Evolutionary conservation across 2,888 invertebrate genomes (phyloP).

Genomic region (Laspeyria flexula): DNA sequence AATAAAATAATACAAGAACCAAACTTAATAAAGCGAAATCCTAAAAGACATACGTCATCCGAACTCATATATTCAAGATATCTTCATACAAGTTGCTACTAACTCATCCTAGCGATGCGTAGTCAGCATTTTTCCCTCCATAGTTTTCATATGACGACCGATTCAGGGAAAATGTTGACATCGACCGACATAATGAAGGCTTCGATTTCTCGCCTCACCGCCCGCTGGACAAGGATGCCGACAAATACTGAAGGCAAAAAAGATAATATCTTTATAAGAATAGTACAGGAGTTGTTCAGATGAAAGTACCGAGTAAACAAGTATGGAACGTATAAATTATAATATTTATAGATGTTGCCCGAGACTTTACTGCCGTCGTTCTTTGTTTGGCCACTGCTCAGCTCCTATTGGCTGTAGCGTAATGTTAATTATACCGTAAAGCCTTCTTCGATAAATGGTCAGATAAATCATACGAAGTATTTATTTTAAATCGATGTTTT

Average conservation of each 20-base stretch:
- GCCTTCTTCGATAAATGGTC: no score
- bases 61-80: no score
- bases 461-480: no score
- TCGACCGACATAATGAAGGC: slow-evolving; percentile 28
- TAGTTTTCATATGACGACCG: slow-evolving; percentile 28
- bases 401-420: no score
- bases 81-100: background rate
- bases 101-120: slow-evolving; percentile 7
- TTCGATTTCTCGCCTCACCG: slow-evolving; percentile 46
- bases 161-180: slow-evolving; percentile 35
- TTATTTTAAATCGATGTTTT: no score
- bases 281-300: slow-evolving; percentile 20
- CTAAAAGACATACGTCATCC: no score
- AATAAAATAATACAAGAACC: no score
- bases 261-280: slow-evolving; percentile 35
- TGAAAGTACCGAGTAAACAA: slow-evolving; percentile 12
- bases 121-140: slow-evolving; percentile 24
- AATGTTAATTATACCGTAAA: no score
- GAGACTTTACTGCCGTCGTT: no score
- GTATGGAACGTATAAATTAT: background rate
- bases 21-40: no score
- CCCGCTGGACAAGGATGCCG: slow-evolving; percentile 24
- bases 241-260: slow-evolving; percentile 31
- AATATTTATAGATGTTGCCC: no score
- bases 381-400: no score